These are phyloP conservation scores for Xerus inauris DNA, from an alignment of 2,113 vertebrate species.

Conservation along the genomic window DNA sequence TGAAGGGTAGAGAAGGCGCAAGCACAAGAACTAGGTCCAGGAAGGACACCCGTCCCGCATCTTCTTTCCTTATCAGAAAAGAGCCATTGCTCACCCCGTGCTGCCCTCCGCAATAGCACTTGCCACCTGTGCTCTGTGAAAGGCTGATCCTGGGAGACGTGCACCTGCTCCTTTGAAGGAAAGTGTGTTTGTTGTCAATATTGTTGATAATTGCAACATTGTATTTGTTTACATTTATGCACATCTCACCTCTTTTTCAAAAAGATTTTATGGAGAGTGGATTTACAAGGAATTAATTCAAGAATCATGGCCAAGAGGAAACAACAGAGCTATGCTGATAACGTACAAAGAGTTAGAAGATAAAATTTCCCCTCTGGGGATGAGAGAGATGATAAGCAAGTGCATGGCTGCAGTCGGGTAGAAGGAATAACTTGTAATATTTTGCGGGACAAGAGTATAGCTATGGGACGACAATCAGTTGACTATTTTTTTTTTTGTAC, in stretches of 20 bases:
- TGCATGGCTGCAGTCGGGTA: no score
- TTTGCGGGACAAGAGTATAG: not conserved
- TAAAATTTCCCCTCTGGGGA: not conserved
- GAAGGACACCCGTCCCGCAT: not conserved
- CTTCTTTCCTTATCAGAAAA: not conserved
- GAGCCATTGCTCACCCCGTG: not conserved
- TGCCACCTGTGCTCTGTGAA: no score
- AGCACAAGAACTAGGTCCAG: not conserved
- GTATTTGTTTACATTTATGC: not conserved
- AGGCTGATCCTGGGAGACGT: no score
- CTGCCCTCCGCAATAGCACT: no score
- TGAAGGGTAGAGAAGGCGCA: slow-evolving; percentile 32
- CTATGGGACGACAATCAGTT: not conserved
- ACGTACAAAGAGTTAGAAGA: not conserved
- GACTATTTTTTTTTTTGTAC: not conserved
- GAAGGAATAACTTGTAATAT: not conserved
- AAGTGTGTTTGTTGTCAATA: not conserved
- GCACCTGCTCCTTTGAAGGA: not conserved
- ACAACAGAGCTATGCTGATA: not conserved
- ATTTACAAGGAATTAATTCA: slow-evolving; percentile 2
- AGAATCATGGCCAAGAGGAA: not conserved
- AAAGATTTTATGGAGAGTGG: not conserved
- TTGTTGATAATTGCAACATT: not conserved
- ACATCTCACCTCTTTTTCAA: not conserved
- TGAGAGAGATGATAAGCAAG: not conserved